Base-by-base conservation (phyloP, 2,113 vertebrate genomes). In the Alces alces region DNA sequence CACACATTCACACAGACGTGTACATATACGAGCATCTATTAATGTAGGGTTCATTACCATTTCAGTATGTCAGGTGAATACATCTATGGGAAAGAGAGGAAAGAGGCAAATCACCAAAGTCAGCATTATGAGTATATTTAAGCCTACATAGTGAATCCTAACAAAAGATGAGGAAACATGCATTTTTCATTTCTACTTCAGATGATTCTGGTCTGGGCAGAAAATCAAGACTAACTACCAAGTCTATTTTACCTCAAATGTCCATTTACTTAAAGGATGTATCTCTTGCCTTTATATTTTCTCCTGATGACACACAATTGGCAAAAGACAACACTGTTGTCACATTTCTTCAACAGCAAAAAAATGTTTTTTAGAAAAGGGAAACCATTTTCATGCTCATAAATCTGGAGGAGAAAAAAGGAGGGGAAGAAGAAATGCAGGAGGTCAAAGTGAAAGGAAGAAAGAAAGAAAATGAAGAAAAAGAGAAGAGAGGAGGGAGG, bases 131-230 rank as follows among this genome's bases (percentile, higher is more conserved):
- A 76, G 73, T 55, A 66, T 47, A 94, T 17, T 39, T 43, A 95
- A 93, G 21, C 6, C 83, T 85, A 94, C 6, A 16, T 4, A 94
- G 21, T 76, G 78, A 88, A 88, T 91, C 30, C 86, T 91, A 89
- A 88, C 58, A 52, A 54, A 92, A 95, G 82, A 76, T 61, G 25
- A 95, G 76, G 66, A 90, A 91, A 25, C 60, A 50, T 36, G 11
- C 16, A 89, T 94, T 96, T 96, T 96, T 87, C 91, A 96, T 90
- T 96, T 95, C 30, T 50, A 90, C 94, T 66, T 93, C 33, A 89
- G 64, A 54, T 83, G 28, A 4, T 27, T 93, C 94, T 90, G 15
- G 36, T 86, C 85, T 94, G 55, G 76, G 52, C 36, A 96, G 83
- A 96, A 39, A 91, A 86, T 91, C 85, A 93, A 94, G 45, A 70